Evolutionary conservation across 2,888 invertebrate genomes (phyloP).

Genomic region (Rhopalosiphum nymphaeae): DNA sequence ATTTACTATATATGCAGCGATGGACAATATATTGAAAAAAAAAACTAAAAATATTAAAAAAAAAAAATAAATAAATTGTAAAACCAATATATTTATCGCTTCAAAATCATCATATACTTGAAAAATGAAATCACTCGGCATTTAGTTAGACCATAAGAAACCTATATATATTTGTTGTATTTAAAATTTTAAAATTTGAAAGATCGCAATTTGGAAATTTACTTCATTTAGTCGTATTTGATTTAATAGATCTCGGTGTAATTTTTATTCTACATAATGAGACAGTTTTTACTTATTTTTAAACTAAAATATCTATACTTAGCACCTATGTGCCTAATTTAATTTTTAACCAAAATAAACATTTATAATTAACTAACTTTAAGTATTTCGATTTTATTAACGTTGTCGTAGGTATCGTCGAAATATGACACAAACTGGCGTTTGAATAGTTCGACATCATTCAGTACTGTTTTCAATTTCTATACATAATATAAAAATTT

Average conservation of each 20-base stretch:
- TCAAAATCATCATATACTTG: not conserved
- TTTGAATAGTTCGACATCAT: not conserved
- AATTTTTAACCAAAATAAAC: not conserved
- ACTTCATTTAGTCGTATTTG: not conserved
- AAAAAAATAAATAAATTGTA: too few species aligned
- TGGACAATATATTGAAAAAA: not conserved
- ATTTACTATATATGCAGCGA: not conserved
- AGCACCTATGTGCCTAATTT: not conserved
- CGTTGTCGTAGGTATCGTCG: not conserved
- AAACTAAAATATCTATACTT: not conserved
- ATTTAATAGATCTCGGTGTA: not conserved
- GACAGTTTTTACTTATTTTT: not conserved
- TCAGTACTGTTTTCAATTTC: not conserved
- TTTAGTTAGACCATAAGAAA: too few species aligned
- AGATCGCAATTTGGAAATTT: too few species aligned
- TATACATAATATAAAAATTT: not conserved
- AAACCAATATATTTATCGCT: not conserved
- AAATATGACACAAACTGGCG: not conserved
- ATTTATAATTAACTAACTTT: not conserved
- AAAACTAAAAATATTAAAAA: too few species aligned
- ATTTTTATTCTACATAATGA: not conserved
- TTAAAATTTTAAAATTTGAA: too few species aligned
- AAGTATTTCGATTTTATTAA: not conserved
- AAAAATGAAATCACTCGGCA: too few species aligned
- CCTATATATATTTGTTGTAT: too few species aligned